Base-by-base conservation (phyloP, 2,797 vertebrate species). In the Tamandua tetradactyla region DNA sequence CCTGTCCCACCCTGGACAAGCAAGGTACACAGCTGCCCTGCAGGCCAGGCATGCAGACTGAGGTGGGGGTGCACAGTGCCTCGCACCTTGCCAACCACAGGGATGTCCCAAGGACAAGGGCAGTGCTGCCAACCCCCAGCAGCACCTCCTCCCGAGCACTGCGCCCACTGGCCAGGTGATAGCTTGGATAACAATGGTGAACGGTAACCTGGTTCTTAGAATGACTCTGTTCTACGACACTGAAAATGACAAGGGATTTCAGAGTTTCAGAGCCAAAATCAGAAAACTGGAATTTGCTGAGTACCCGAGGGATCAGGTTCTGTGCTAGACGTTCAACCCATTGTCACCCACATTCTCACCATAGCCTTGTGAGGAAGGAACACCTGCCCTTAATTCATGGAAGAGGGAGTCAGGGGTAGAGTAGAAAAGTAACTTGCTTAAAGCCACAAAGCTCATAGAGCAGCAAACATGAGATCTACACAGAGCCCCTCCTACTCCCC, bases 71-170 rank as follows among this genome's bases (percentile, higher is more conserved):
- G 32, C 2, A 3, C 12, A 87, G 55, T 11, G 71, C 71, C 55
- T 4, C 5, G 44, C 22, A 42, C 20, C 30, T 15, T 4, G 11
- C 37, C 44, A 27, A 47, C 17, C 22, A 42, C 32, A 62, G n/a
- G 59, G 32, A 61, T 0, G 30, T 20, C 75, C 32, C 1, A 32
- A 1, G 49, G 20, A 25, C 5, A 64, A 27, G 0, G 25, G 62
- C 7, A 27, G 32, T 12, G 62, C 40, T 20, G 22, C 37, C 14
- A 59, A 11, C 10, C 2, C 15, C 47, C n/a, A 66, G 12, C 52
- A 18, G 40, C 44, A 35, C 25, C 87, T 27, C 40, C 15, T 75
- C 0, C 1, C 12, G 57, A 57, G 35, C 64, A 25, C 71, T 14
- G 15, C 52, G 22, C 32, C 32, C 9, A 12, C 35, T 4, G 5